phyloP scores from a whole-genome alignment of 2,888 invertebrate genomes.

The Amiota communis region DNA sequence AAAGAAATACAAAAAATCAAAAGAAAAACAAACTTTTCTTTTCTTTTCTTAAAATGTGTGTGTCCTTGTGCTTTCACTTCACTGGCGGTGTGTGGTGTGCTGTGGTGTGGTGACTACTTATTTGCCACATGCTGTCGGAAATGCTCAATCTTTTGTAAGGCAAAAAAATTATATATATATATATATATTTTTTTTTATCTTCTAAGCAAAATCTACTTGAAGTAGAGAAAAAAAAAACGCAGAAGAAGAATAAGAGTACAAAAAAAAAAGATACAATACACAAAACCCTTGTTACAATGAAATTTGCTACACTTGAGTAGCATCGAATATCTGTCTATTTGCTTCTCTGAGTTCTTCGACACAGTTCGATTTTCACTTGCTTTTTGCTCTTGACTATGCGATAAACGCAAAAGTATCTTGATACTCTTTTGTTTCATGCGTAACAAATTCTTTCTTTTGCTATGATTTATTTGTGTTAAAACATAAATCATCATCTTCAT shows the following conservation, averaged over 20 bases:
- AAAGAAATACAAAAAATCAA: slow-evolving; percentile 1
- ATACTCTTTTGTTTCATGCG: no score
- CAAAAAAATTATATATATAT: slow-evolving; percentile 52
- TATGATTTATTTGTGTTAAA: no score
- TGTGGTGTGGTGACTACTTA: neutral
- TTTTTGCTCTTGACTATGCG: no score
- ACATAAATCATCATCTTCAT: no score
- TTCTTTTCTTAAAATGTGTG: slow-evolving; percentile 38
- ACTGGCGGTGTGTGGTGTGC: neutral
- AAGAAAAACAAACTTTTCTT: slow-evolving; percentile 29
- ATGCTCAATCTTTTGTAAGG: slow-evolving; percentile 62
- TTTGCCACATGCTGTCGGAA: slow-evolving; percentile 42
- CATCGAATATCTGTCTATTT: neutral
- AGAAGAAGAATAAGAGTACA: neutral
- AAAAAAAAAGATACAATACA: neutral
- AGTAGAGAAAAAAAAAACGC: neutral
- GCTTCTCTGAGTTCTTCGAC: no score
- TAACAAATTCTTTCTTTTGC: no score
- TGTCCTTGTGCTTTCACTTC: slow-evolving; percentile 5
- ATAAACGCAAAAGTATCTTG: no score
- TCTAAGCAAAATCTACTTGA: slow-evolving; percentile 36
- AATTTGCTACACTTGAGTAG: slow-evolving; percentile 47
- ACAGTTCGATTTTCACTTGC: no score
- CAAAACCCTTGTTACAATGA: slow-evolving; percentile 16
- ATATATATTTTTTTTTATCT: no score